A percentile compares a stretch with the other conserved stretches of the same genome.
These are phyloP conservation scores for Ennomos erosarius DNA, from an alignment of 2,888 invertebrate species.

Conservation along the genomic window DNA sequence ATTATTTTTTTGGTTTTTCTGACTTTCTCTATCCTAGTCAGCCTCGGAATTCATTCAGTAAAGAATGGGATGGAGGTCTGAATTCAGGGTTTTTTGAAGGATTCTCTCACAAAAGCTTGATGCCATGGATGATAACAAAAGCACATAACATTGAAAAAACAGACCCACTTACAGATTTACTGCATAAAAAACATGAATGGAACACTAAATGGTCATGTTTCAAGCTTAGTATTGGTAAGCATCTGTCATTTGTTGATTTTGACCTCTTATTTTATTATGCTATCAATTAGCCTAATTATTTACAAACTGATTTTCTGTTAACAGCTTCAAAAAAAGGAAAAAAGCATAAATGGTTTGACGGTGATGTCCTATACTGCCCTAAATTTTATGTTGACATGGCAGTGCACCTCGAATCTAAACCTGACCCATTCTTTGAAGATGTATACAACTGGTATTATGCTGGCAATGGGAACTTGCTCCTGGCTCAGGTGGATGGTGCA, in stretches of 20 bases:
- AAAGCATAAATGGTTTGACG: conserved; percentile 56
- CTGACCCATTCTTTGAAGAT: conserved; percentile 68
- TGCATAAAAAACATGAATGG: conserved; percentile 67
- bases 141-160: conserved; percentile 50
- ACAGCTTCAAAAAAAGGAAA: not conserved
- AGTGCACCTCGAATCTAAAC: conserved; percentile 64
- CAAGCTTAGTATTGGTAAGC: conserved; percentile 52
- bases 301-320: conserved; percentile 8
- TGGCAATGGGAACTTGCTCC: conserved; percentile 72
- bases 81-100: conserved; percentile 65
- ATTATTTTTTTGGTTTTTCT: conserved; percentile 25
- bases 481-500: conserved; percentile 54
- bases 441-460: conserved; percentile 79
- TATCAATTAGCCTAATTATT: too few species aligned
- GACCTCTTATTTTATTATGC: too few species aligned
- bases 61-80: conserved; percentile 72
- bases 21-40: conserved; percentile 55
- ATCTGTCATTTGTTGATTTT: not conserved
- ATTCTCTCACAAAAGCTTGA: conserved; percentile 63
- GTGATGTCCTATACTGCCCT: conserved; percentile 69
- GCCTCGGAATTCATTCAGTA: conserved; percentile 54
- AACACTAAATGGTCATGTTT: conserved; percentile 35
- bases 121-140: conserved; percentile 66
- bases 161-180: conserved; percentile 65
- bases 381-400: conserved; percentile 67